Conservation (phyloP, 2,888 invertebrate species). For the Antheraea yamamai region DNA sequence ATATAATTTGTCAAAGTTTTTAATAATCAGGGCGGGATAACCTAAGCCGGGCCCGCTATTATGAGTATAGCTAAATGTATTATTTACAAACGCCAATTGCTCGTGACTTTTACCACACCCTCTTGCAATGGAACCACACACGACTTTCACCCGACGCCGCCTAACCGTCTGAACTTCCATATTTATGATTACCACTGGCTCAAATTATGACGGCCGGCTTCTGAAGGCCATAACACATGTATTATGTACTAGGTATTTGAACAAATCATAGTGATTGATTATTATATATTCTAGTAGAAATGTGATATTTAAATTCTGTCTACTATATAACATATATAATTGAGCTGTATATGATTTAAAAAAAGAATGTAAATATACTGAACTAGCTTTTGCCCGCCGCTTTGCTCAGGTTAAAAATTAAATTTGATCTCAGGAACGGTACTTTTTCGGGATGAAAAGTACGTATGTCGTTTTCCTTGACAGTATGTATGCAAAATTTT, state of each 20-base stretch:
- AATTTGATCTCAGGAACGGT: too few species aligned
- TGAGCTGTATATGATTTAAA: too few species aligned
- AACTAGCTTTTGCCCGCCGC: too few species aligned
- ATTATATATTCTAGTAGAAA: background rate
- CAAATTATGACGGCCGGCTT: constrained; percentile 18
- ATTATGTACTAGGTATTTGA: constrained; percentile 9
- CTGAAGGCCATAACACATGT: constrained; percentile 8
- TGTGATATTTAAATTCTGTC: background rate
- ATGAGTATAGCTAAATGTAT: background rate
- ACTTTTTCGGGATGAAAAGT: too few species aligned
- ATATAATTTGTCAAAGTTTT: too few species aligned
- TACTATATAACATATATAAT: too few species aligned
- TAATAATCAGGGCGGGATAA: too few species aligned
- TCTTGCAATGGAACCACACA: constrained; percentile 14
- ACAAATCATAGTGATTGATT: background rate
- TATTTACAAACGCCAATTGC: background rate
- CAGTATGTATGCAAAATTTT: too few species aligned
- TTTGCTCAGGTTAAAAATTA: too few species aligned
- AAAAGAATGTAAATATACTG: too few species aligned
- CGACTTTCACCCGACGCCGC: constrained; percentile 16
- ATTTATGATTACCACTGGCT: constrained; percentile 8
- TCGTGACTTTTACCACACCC: background rate
- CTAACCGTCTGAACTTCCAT: constrained; percentile 11
- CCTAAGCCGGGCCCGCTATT: too few species aligned
- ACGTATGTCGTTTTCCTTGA: too few species aligned